These are phyloP conservation scores for Diplazon laetatorius DNA, from an alignment of 2,888 invertebrate species.

Conservation along the genomic window DNA sequence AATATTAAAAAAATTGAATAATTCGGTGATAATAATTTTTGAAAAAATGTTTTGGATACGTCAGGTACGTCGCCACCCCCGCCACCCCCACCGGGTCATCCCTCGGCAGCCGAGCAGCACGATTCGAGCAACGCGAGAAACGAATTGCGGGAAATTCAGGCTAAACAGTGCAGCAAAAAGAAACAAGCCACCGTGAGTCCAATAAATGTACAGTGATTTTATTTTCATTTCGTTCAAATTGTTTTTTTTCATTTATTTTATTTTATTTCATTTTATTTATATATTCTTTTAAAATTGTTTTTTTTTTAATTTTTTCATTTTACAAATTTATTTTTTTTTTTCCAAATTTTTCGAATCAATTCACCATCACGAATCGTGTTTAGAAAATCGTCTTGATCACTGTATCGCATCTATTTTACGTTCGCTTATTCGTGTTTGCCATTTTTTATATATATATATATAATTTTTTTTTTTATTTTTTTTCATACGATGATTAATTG, in stretches of 20 bases:
- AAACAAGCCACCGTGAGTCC: constrained; percentile 84
- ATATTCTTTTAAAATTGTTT: no score
- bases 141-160: constrained; percentile 87
- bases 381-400: constrained; percentile 75
- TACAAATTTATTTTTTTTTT: no score
- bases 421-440: constrained; percentile 59
- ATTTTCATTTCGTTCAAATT: constrained; percentile 57
- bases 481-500: constrained; percentile 22
- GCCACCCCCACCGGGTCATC: constrained; percentile 75
- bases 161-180: constrained; percentile 83
- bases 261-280: no score
- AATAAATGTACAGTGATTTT: constrained; percentile 78
- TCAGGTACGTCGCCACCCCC: constrained; percentile 71
- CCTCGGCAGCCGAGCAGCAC: constrained; percentile 80
- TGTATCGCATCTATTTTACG: constrained; percentile 63
- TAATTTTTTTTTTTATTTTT: constrained; percentile 47
- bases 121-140: constrained; percentile 88
- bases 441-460: constrained; percentile 51
- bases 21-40: constrained; percentile 7
- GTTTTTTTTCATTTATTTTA: no score
- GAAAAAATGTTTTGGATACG: background rate
- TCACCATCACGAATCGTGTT: constrained; percentile 61
- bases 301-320: no score
- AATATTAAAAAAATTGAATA: background rate
- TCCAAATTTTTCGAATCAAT: constrained; percentile 52